Evolutionary conservation across 2,888 invertebrate species (phyloP).

Genomic region (Leistus spinibarbis): DNA sequence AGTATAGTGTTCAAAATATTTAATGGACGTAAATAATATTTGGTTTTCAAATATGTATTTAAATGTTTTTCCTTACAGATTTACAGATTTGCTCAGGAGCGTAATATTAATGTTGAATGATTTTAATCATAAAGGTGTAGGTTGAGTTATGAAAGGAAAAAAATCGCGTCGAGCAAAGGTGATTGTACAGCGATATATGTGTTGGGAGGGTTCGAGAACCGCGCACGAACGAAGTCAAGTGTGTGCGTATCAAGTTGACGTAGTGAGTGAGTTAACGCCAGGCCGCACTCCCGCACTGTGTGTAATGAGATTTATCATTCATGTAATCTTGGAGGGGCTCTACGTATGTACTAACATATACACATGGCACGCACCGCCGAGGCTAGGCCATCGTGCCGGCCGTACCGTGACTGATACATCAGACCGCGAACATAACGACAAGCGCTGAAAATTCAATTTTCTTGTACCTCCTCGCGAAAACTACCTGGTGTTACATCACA

Average conservation of each 20-base stretch:
- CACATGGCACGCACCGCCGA: neutral
- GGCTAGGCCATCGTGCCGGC: conserved; percentile 8
- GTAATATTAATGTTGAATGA: no score
- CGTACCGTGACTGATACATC: conserved; percentile 10
- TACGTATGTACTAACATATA: neutral
- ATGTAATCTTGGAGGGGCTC: conserved; percentile 37
- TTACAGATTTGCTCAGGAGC: no score
- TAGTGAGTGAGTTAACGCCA: neutral
- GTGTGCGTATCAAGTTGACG: neutral
- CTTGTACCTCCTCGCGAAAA: neutral
- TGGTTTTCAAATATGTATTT: no score
- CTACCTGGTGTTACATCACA: neutral
- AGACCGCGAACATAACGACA: conserved; percentile 19
- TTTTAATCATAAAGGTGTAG: neutral
- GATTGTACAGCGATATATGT: neutral
- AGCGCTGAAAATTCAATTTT: conserved; percentile 23
- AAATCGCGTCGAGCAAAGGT: neutral
- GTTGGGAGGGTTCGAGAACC: neutral
- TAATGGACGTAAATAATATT: no score
- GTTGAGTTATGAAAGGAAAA: neutral
- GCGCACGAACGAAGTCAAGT: neutral
- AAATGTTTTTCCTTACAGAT: no score
- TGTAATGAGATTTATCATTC: conserved; percentile 38
- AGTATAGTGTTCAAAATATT: no score
- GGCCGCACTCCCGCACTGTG: conserved; percentile 1